Evolutionary conservation across 92 coral and sea anemone genomes (phyloP), one percentile per base, ranked within the genome.

Genomic region (Phenganax subtilis): DNA sequence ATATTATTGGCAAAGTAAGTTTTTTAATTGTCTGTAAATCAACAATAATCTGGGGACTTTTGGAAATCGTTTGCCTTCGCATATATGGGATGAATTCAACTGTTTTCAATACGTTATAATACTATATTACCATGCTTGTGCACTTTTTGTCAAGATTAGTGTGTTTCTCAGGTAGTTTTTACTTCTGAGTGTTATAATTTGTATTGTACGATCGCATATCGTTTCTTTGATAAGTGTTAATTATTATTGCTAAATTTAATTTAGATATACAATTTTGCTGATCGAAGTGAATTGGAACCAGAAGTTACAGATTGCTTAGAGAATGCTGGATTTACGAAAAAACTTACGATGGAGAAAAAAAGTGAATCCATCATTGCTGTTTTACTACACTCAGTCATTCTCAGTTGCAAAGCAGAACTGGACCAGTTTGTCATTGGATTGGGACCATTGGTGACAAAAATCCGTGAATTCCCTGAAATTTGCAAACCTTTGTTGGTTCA

Each of bases 311-410:
- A 51, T n/a, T 51, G 61, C 3, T 12, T 74, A 44, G 14, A n/a
- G 7, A 44, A 74, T 51, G 8, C 79, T 37, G 79, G 79, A n/a
- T 74, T 74, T 44, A 74, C 79, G 2, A 74, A 74, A 20, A 17
- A 59, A 9, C 14, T 74, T 2, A 74, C 79, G 17, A 10, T 7
- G 6, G 59, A 74, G 20, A 53, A 53, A 17, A 74, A 74, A 74
- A 8, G 11, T 7, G 79, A 74, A 55, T 59, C 79, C 1, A 74
- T 74, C 1, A 74, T 51, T 17, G 3, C 61, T 11, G 53, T 74
- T 27, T 4, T 74, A 15, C 44, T 74, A 20, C 25, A 20, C 25
- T 20, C 25, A 20, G 25, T 20, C 25, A 20, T 20, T 20, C 25
- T 20, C 25, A 20, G 25, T 20, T 20, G 25, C 25, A 20, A 20